Evolutionary conservation across 2,888 invertebrate genomes (phyloP).

Genomic region (Caenorhabditis virilis): DNA sequence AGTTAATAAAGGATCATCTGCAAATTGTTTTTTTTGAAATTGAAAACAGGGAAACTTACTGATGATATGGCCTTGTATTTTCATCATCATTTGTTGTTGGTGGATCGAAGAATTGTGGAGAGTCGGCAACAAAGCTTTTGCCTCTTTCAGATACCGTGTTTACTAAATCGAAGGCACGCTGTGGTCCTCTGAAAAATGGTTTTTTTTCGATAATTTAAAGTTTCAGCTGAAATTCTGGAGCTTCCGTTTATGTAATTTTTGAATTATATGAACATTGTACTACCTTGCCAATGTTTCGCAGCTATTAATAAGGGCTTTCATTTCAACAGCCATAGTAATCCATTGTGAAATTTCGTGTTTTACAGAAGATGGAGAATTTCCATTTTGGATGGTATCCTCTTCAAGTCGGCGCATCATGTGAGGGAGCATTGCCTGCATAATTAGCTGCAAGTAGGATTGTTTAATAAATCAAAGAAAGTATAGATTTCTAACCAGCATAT

Average conservation of each 20-base stretch:
- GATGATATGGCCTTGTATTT: slow-evolving; percentile 50
- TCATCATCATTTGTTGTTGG: slow-evolving; percentile 68
- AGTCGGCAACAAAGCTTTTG: slow-evolving; percentile 66
- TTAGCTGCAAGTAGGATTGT: slow-evolving; percentile 42
- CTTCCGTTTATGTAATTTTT: not conserved
- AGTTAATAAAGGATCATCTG: not conserved
- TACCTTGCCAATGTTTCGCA: slow-evolving; percentile 93
- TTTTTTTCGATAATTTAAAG: not conserved
- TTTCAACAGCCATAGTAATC: slow-evolving; percentile 84
- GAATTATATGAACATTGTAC: not conserved
- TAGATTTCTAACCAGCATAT: slow-evolving; percentile 71
- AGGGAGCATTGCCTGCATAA: slow-evolving; percentile 92
- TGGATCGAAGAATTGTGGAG: slow-evolving; percentile 69
- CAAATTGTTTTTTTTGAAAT: not conserved
- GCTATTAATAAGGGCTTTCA: slow-evolving; percentile 92
- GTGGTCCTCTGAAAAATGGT: slow-evolving; percentile 80
- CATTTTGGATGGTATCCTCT: slow-evolving; percentile 78
- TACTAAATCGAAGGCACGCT: slow-evolving; percentile 80
- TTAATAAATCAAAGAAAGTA: not conserved
- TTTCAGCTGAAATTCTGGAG: not conserved
- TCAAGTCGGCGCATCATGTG: slow-evolving; percentile 93
- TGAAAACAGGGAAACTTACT: slow-evolving; percentile 27
- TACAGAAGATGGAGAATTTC: slow-evolving; percentile 76
- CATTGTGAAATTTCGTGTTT: slow-evolving; percentile 80
- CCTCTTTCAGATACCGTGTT: slow-evolving; percentile 59